Percentiles rank a stretch among this genome's conserved stretches.
Conservation (phyloP, 1,140 invertebrate species). For the Nomia melanderi region DNA sequence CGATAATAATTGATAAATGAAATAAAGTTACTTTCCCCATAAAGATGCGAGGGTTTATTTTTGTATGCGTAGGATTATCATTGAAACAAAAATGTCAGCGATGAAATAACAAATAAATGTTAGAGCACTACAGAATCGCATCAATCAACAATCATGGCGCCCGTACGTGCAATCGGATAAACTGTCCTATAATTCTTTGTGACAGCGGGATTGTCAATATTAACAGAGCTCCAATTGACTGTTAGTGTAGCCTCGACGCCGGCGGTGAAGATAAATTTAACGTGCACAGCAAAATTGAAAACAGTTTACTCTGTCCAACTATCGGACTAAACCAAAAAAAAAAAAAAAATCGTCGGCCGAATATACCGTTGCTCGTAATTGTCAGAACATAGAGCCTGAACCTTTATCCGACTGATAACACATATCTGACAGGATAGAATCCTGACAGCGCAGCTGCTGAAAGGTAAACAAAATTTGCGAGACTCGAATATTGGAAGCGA, state of each 20-base stretch:
- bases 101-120: neutral
- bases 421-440: constrained; percentile 33
- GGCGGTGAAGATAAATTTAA: constrained; percentile 33
- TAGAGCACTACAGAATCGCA: neutral
- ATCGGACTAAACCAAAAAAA: neutral
- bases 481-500: constrained; percentile 26
- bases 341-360: neutral
- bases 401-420: constrained; percentile 39
- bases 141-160: neutral
- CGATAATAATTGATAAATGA: too few relatives aligned
- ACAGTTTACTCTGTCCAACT: constrained; percentile 35
- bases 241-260: constrained; percentile 11
- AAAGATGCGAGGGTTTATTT: too few relatives aligned
- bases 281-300: constrained; percentile 32
- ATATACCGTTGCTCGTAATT: constrained; percentile 37
- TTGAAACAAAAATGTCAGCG: too few relatives aligned
- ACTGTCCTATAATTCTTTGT: constrained; percentile 19
- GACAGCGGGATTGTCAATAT: constrained; percentile 35
- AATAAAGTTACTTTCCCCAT: too few relatives aligned
- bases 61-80: neutral
- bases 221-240: constrained; percentile 38
- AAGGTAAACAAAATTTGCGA: constrained; percentile 48
- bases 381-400: constrained; percentile 17
- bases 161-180: neutral
- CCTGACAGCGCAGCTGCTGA: constrained; percentile 26